These are phyloP conservation scores for Epirrita christyi DNA, from an alignment of 2,888 invertebrate genomes.

Conservation along the genomic window DNA sequence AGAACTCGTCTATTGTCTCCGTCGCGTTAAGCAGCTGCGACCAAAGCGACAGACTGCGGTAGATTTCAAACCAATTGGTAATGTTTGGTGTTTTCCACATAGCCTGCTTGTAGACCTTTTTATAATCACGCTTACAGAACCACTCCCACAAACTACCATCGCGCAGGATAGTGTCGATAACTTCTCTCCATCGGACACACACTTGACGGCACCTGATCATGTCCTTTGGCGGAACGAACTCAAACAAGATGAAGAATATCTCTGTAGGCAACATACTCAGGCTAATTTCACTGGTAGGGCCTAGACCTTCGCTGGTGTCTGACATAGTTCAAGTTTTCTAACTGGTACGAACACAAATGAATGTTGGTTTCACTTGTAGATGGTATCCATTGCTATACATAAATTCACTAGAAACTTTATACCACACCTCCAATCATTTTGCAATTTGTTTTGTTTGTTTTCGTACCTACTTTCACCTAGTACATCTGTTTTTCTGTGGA, in stretches of 20 bases:
- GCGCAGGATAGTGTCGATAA: constrained; percentile 56
- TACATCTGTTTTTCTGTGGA: no score
- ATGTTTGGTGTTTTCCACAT: constrained; percentile 48
- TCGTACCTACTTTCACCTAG: no score
- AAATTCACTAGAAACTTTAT: no score
- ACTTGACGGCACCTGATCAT: constrained; percentile 54
- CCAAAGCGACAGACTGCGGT: constrained; percentile 66
- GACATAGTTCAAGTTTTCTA: background rate
- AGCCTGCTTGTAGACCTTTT: constrained; percentile 45
- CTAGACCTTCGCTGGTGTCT: background rate
- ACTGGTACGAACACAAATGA: no score
- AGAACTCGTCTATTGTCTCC: constrained; percentile 62
- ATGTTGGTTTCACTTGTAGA: no score
- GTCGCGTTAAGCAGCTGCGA: constrained; percentile 47
- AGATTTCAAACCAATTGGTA: constrained; percentile 59
- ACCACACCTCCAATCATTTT: no score
- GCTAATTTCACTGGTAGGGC: background rate
- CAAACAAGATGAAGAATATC: constrained; percentile 10
- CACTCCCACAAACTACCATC: constrained; percentile 57
- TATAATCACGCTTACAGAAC: constrained; percentile 57
- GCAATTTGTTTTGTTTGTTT: no score
- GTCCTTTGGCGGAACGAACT: constrained; percentile 13
- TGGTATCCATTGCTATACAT: no score
- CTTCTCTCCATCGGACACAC: constrained; percentile 58
- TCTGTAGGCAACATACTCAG: constrained; percentile 16